Percentiles rank a stretch among this genome's conserved stretches.
These are phyloP conservation scores for Turritopsis dohrnii DNA, from an alignment of 30 jellyfish, hydroid and myxozoan genomes.

Conservation along the genomic window DNA sequence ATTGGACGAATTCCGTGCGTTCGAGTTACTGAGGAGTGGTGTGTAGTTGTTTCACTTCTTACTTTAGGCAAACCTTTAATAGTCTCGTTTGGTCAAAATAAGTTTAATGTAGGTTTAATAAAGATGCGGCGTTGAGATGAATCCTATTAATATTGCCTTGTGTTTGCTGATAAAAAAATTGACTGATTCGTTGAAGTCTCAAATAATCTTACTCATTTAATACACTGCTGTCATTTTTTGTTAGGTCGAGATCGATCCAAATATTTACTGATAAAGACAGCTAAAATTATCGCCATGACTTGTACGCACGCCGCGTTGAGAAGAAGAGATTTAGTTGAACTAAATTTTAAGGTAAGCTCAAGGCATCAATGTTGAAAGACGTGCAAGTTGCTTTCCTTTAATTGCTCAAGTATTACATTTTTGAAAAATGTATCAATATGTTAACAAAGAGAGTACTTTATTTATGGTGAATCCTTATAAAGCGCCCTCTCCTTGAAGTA, in stretches of 20 bases:
- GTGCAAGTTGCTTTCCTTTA: not conserved
- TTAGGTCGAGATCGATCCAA: constrained; percentile 95
- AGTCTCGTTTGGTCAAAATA: too few relatives aligned
- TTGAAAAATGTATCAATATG: too few relatives aligned
- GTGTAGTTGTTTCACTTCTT: not conserved
- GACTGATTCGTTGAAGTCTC: not conserved
- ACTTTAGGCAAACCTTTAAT: too few relatives aligned
- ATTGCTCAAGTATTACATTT: too few relatives aligned
- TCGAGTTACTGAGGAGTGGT: constrained; percentile 96
- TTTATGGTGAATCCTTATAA: too few relatives aligned
- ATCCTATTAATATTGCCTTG: too few relatives aligned
- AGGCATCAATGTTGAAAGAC: not conserved
- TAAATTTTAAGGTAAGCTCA: constrained; percentile 66
- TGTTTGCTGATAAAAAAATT: not conserved
- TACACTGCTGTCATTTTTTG: constrained; percentile 1
- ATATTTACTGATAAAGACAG: constrained; percentile 87
- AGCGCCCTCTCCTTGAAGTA: too few relatives aligned
- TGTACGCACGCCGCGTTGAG: constrained; percentile 99
- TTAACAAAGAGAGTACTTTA: too few relatives aligned
- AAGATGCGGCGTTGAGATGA: too few relatives aligned
- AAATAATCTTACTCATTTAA: not conserved
- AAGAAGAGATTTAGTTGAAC: constrained; percentile 94
- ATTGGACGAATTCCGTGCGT: constrained; percentile 97
- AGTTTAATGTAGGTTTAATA: too few relatives aligned
- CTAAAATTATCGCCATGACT: constrained; percentile 98